Base-by-base conservation (phyloP, 1,140 invertebrate species). In the Cotesia typhae region DNA sequence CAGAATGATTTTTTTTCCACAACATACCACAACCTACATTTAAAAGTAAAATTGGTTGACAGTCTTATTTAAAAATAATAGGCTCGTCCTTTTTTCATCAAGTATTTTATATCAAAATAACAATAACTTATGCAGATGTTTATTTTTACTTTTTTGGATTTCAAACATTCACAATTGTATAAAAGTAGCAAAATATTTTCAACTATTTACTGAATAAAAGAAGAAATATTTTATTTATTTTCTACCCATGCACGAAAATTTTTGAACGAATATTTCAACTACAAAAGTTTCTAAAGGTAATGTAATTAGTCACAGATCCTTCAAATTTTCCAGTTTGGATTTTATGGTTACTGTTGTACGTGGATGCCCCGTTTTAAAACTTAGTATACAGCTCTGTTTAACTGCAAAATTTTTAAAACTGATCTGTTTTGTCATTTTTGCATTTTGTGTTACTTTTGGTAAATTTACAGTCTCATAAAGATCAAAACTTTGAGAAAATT, bases 271-370 rank as follows among this genome's bases (percentile, higher is more conserved):
- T 63, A n/a, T 10, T 51, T 4, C 53, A 28, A 28, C 65, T 52
- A 20, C 20, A 64, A 28, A 66, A 71, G 53, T 67, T 55, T 47
- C 10, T 63, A 20, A 61, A 35, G 37, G 37, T 60, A 55, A 72
- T 72, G 37, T 60, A 55, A 72, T 72, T 72, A 65, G 65, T 63
- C 71, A 72, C 37, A 61, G 69, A 71, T 41, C 14, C 36, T 72
- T 67, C 55, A n/a, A 67, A 28, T 52, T 59, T 72, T 72, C 41
- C 55, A 14, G 35, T 72, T 41, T 66, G 76, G 75, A 84, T 84
- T 84, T 83, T 80, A 84, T 79, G 82, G 76, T 83, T 84, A 82
- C 83, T 84, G 83, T 84, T 79, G 76, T 77, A 71, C 76, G 72
- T 78, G 74, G 81, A 82, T 82, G 75, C 28, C 28, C 3, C 28